Conservation (phyloP, 1,140 invertebrate species). For the Nilaparvata lugens region DNA sequence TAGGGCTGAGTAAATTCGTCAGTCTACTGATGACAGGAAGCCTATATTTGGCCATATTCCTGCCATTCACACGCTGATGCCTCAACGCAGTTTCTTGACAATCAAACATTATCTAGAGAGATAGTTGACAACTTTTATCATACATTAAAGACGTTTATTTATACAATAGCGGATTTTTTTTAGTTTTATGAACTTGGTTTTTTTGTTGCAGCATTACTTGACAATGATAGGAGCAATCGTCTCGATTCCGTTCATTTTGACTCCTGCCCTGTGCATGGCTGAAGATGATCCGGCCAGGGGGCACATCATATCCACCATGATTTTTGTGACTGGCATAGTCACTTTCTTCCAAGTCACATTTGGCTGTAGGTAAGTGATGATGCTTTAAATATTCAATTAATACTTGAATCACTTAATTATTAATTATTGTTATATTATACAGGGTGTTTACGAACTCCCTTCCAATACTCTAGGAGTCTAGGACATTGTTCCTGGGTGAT, state of each 20-base stretch:
- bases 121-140: background rate
- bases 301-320: constrained; percentile 79
- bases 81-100: background rate
- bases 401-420: too few species aligned
- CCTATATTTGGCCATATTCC: too few species aligned
- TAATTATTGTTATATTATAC: background rate
- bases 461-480: too few species aligned
- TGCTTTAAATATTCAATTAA: too few species aligned
- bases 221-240: constrained; percentile 83
- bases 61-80: too few species aligned
- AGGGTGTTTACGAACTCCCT: too few species aligned
- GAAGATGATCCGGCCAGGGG: constrained; percentile 66
- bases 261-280: constrained; percentile 70
- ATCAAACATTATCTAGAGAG: background rate
- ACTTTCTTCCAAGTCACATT: constrained; percentile 73
- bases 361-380: constrained; percentile 59
- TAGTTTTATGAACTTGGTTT: background rate
- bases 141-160: background rate
- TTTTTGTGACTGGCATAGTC: constrained; percentile 76
- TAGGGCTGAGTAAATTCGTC: too few species aligned
- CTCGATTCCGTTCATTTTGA: constrained; percentile 73
- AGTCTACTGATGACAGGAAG: too few species aligned
- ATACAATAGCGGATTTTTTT: background rate
- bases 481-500: too few species aligned
- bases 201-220: constrained; percentile 63